Evolutionary conservation across 2,797 vertebrate genomes (phyloP).

Genomic region (Liasis olivaceus): DNA sequence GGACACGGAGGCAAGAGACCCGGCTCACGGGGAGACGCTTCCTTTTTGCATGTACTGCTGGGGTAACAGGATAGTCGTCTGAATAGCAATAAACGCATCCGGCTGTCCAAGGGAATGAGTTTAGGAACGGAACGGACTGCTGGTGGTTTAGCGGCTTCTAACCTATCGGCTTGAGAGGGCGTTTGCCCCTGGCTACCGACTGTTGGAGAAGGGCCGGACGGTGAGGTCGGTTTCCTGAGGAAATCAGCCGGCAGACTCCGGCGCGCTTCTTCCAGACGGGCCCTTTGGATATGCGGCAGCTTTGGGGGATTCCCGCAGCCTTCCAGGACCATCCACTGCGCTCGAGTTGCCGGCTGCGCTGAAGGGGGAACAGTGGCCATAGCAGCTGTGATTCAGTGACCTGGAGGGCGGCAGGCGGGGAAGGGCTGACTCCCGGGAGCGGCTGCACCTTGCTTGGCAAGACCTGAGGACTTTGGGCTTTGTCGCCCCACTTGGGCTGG

Average conservation of each 20-base stretch:
- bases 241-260: background rate
- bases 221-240: too few species aligned
- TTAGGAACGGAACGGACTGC: background rate
- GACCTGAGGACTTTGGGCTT: background rate
- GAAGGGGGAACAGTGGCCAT: background rate
- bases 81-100: background rate
- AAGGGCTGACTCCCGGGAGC: background rate
- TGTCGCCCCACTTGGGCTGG: background rate
- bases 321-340: background rate
- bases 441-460: background rate
- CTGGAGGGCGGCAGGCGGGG: too few species aligned
- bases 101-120: background rate
- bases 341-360: background rate
- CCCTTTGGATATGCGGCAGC: background rate
- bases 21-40: background rate
- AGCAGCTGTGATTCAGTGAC: background rate
- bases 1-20: background rate
- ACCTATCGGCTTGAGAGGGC: background rate
- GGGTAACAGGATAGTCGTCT: background rate
- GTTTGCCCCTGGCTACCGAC: background rate
- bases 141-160: background rate
- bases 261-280: background rate
- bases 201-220: too few species aligned
- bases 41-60: background rate
- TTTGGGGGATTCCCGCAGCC: background rate